A percentile compares a stretch with the other conserved stretches of the same genome.
Evolutionary conservation across 92 coral and sea anemone species (phyloP).

Genomic region (Phenganax stokvisi): DNA sequence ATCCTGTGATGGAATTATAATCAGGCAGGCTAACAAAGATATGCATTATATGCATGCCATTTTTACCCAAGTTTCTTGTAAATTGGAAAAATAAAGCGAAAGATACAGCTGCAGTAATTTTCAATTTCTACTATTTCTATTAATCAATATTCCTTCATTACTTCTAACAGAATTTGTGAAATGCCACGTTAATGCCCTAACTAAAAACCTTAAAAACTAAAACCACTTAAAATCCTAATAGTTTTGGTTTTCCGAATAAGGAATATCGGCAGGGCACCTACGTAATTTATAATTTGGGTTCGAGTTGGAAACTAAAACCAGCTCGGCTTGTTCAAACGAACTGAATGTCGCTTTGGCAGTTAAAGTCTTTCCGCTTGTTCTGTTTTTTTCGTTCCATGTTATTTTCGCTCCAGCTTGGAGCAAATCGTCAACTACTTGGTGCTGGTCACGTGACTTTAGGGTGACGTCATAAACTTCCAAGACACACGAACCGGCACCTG

Average conservation of each 20-base stretch:
- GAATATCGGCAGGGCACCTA: slow-evolving; percentile 50
- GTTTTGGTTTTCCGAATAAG: slow-evolving; percentile 42
- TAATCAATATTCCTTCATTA: slow-evolving; percentile 27
- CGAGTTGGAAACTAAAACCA: slow-evolving; percentile 53
- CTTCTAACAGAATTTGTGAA: slow-evolving; percentile 16
- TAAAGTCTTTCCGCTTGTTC: slow-evolving; percentile 17
- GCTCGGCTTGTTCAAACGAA: slow-evolving; percentile 57
- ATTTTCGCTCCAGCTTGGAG: slow-evolving; percentile 64
- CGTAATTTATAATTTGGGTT: slow-evolving; percentile 76
- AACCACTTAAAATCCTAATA: slow-evolving; percentile 38
- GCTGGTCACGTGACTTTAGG: slow-evolving; percentile 49
- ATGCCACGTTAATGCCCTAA: slow-evolving; percentile 21
- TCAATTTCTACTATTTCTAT: slow-evolving; percentile 18
- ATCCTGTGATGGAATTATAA: not conserved
- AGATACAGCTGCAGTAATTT: not conserved
- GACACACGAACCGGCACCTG: slow-evolving; percentile 55
- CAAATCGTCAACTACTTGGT: slow-evolving; percentile 61
- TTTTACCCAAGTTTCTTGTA: too few species aligned
- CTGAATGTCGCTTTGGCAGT: slow-evolving; percentile 62
- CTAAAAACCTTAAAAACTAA: slow-evolving; percentile 35
- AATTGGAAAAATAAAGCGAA: too few species aligned
- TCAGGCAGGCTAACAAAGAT: too few species aligned
- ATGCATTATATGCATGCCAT: too few species aligned
- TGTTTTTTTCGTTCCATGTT: slow-evolving; percentile 43
- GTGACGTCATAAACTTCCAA: slow-evolving; percentile 64